Conservation (phyloP, 2,797 vertebrate genomes). For the Nyctalus aviator region DNA sequence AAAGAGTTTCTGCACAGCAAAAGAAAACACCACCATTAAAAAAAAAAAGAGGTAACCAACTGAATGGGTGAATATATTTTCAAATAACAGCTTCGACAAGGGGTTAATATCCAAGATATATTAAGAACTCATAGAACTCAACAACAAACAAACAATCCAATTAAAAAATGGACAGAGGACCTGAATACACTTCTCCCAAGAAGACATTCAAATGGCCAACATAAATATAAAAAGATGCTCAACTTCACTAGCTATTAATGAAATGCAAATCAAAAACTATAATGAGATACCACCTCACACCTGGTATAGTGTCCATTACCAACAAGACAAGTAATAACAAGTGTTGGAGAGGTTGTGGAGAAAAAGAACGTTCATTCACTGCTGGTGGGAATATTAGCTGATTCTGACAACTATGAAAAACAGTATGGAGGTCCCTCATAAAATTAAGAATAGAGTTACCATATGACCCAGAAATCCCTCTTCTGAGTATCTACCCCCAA, state of each 20-base stretch:
- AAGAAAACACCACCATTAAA: not conserved
- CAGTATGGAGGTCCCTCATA: not conserved
- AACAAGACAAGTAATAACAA: not conserved
- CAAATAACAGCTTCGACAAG: not conserved
- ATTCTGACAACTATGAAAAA: not conserved
- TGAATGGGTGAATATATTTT: not conserved
- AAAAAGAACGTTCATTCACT: not conserved
- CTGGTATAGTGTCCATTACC: not conserved
- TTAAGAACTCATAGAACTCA: not conserved
- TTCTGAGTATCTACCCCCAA: not conserved
- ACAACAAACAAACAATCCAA: not conserved
- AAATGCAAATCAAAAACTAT: not conserved
- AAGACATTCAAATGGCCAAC: not conserved
- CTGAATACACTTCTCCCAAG: not conserved
- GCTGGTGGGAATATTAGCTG: not conserved
- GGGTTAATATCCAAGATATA: not conserved
- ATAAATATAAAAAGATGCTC: not conserved
- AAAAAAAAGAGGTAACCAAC: not conserved
- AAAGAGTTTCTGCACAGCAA: not conserved
- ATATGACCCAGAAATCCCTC: not conserved
- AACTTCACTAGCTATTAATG: not conserved
- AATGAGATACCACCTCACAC: not conserved
- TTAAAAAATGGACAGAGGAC: not conserved
- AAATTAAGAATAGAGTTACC: not conserved
- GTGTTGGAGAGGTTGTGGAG: not conserved